Conservation (phyloP, 2,113 vertebrate genomes). For the Chascanopsetta lugubris region DNA sequence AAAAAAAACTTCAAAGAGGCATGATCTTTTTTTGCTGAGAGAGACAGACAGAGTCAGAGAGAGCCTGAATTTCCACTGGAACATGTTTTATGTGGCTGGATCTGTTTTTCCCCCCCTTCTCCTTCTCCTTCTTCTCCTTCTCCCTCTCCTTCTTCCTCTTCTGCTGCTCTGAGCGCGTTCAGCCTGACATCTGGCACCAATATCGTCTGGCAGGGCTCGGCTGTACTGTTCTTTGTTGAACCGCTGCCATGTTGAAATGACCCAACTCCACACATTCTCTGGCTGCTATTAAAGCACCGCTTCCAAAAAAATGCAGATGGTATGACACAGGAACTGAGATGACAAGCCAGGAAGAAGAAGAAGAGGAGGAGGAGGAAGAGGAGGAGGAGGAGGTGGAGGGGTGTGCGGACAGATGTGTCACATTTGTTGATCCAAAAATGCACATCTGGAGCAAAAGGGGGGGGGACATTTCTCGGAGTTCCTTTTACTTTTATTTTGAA, state of each 20-base stretch:
- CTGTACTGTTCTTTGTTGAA: slow-evolving; percentile 88
- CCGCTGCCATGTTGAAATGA: slow-evolving; percentile 87
- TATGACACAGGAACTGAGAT: slow-evolving; percentile 68
- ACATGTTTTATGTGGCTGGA: slow-evolving; percentile 87
- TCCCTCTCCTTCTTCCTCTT: no score
- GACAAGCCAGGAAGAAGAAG: slow-evolving; percentile 46
- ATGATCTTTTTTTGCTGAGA: slow-evolving; percentile 65
- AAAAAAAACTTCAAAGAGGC: slow-evolving; percentile 74
- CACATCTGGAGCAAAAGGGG: slow-evolving; percentile 66
- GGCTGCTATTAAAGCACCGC: slow-evolving; percentile 78
- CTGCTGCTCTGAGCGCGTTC: slow-evolving; percentile 43
- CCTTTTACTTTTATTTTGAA: not conserved
- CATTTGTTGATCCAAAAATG: slow-evolving; percentile 49
- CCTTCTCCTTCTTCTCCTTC: no score
- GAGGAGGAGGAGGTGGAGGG: slow-evolving; percentile 49
- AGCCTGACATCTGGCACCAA: slow-evolving; percentile 92
- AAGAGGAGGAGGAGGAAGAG: not conserved
- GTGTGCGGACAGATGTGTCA: slow-evolving; percentile 60
- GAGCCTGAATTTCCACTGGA: slow-evolving; percentile 83
- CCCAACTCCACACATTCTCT: slow-evolving; percentile 84
- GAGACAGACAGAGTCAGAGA: slow-evolving; percentile 59
- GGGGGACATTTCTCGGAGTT: slow-evolving; percentile 23
- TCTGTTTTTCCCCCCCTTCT: slow-evolving; percentile 35
- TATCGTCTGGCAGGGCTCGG: slow-evolving; percentile 81
- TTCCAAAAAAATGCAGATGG: slow-evolving; percentile 66